phyloP scores from a whole-genome alignment of 2,888 invertebrate genomes.

The Acanthosoma haemorrhoidale region DNA sequence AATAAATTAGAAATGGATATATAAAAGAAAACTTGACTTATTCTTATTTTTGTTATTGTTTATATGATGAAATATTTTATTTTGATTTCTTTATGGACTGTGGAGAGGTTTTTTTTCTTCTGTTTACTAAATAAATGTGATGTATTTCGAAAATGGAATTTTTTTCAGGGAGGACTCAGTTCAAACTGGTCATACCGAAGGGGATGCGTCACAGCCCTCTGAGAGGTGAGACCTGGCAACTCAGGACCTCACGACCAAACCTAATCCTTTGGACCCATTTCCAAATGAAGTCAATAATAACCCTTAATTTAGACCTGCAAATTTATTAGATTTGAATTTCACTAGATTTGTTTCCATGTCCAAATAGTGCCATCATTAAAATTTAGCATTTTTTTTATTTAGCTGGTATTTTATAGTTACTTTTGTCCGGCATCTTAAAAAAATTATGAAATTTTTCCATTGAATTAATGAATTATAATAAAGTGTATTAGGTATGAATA shows the following conservation, averaged over 20 bases:
- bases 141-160: constrained; percentile 4
- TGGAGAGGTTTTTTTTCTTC: not conserved
- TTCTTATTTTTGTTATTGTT: too few species aligned
- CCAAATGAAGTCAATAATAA: not conserved
- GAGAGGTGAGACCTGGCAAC: constrained; percentile 16
- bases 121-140: not conserved
- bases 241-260: not conserved
- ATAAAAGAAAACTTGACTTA: too few species aligned
- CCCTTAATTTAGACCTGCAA: too few species aligned
- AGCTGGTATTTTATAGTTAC: not conserved
- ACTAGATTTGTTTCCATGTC: too few species aligned
- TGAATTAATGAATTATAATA: too few species aligned
- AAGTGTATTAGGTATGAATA: too few species aligned
- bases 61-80: too few species aligned
- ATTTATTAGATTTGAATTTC: too few species aligned
- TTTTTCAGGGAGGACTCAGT: constrained; percentile 29
- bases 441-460: too few species aligned
- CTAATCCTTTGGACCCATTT: not conserved
- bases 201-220: constrained; percentile 20
- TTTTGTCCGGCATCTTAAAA: too few species aligned
- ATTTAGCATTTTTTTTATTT: not conserved
- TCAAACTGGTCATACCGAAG: constrained; percentile 17
- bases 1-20: too few species aligned
- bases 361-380: too few species aligned
- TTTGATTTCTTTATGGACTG: not conserved